Conservation (phyloP, 2,113 vertebrate species). For the Oryctolagus cuniculus region mOryCun1.1 NC_091445.1:24719001-24719500, state of each 20-base stretch:
- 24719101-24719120: neutral
- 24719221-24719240: slow-evolving; percentile 11
- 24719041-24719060: neutral
- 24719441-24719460: neutral
- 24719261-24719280: slow-evolving; percentile 15
- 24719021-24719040: neutral
- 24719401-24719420: neutral
- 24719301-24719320: slow-evolving; percentile 11
- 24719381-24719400: slow-evolving; percentile 43
- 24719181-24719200: neutral
- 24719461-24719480: neutral
- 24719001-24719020: neutral
- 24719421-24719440: neutral
- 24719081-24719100: neutral
- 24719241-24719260: neutral
- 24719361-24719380: neutral
- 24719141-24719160: neutral
- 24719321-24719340: slow-evolving; percentile 11
- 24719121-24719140: neutral
- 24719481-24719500: neutral
- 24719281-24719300: slow-evolving; percentile 15
- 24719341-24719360: neutral
- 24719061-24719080: slow-evolving; percentile 5
- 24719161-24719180: neutral
- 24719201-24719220: neutral